phyloP scores from a whole-genome alignment of 2,797 vertebrate species.

The Crocidura indochinensis region DNA sequence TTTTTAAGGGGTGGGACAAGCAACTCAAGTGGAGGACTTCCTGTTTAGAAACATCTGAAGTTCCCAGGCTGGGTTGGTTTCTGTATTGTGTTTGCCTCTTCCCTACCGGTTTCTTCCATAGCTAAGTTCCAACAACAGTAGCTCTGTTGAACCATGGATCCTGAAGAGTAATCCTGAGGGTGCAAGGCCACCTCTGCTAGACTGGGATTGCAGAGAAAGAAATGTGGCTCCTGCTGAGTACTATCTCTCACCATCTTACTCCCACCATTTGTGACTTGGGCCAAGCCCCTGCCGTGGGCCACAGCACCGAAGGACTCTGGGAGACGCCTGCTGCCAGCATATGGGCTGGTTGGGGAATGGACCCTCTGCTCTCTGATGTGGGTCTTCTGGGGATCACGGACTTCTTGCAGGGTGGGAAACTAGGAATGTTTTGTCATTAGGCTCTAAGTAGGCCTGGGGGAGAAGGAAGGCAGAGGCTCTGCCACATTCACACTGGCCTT shows the following conservation, averaged over 20 bases:
- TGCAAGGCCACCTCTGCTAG: background rate
- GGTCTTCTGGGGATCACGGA: background rate
- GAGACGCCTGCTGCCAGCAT: background rate
- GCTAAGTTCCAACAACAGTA: background rate
- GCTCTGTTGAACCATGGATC: background rate
- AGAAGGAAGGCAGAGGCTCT: background rate
- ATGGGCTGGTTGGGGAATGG: background rate
- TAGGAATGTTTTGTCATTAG: background rate
- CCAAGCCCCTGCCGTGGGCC: background rate
- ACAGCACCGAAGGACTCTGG: background rate
- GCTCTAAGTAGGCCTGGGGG: background rate
- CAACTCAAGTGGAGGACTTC: conserved; percentile 55
- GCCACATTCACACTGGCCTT: background rate
- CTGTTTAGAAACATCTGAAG: conserved; percentile 68
- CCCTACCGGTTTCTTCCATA: conserved; percentile 3
- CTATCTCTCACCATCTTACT: background rate
- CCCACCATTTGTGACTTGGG: background rate
- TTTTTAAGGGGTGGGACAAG: background rate
- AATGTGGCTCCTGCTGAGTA: background rate
- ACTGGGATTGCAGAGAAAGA: conserved; percentile 8
- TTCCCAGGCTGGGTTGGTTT: conserved; percentile 67
- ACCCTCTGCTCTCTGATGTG: background rate
- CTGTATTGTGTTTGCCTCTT: conserved; percentile 42
- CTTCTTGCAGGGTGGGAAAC: background rate
- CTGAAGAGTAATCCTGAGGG: too few species aligned